phyloP scores from a whole-genome alignment of 2,888 invertebrate genomes.

The Stenoptilia bipunctidactyla region DNA sequence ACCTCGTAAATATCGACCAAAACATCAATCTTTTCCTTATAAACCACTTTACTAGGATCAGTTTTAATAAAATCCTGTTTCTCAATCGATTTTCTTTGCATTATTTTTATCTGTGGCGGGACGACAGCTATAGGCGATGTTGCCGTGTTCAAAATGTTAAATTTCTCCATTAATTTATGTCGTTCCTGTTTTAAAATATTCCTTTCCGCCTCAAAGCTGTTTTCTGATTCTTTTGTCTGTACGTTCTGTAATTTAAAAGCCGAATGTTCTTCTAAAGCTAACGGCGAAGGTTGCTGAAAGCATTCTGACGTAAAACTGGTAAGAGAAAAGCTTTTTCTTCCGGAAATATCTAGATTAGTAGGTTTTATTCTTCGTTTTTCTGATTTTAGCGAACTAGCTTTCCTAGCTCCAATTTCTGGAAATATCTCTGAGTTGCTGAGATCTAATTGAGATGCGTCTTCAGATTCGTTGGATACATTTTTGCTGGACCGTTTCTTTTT shows the following conservation, averaged over 20 bases:
- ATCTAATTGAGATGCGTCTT: slow-evolving; percentile 33
- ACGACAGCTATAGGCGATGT: slow-evolving; percentile 27
- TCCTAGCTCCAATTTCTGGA: slow-evolving; percentile 52
- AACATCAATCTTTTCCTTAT: slow-evolving; percentile 63
- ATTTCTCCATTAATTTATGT: slow-evolving; percentile 59
- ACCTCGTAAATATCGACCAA: slow-evolving; percentile 70
- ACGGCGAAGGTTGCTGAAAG: slow-evolving; percentile 38
- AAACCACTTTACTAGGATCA: slow-evolving; percentile 50
- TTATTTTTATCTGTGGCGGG: slow-evolving; percentile 42
- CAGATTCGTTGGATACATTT: slow-evolving; percentile 1
- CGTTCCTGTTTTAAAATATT: slow-evolving; percentile 53
- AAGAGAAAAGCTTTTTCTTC: slow-evolving; percentile 41
- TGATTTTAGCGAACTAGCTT: slow-evolving; percentile 39
- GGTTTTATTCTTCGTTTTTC: slow-evolving; percentile 66
- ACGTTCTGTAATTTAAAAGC: slow-evolving; percentile 44
- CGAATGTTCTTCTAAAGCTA: slow-evolving; percentile 42
- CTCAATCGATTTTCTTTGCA: slow-evolving; percentile 33
- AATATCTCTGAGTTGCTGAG: slow-evolving; percentile 50
- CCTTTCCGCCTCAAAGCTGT: slow-evolving; percentile 48
- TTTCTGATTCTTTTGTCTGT: slow-evolving; percentile 36
- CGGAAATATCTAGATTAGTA: slow-evolving; percentile 45
- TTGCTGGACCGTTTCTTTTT: slow-evolving; percentile 3
- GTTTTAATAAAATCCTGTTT: slow-evolving; percentile 42
- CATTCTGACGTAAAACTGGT: slow-evolving; percentile 45
- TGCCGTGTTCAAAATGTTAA: slow-evolving; percentile 44